These are phyloP conservation scores for Zelostemma sp. DNA, from an alignment of 1,140 invertebrate species.

Conservation along the genomic window DNA sequence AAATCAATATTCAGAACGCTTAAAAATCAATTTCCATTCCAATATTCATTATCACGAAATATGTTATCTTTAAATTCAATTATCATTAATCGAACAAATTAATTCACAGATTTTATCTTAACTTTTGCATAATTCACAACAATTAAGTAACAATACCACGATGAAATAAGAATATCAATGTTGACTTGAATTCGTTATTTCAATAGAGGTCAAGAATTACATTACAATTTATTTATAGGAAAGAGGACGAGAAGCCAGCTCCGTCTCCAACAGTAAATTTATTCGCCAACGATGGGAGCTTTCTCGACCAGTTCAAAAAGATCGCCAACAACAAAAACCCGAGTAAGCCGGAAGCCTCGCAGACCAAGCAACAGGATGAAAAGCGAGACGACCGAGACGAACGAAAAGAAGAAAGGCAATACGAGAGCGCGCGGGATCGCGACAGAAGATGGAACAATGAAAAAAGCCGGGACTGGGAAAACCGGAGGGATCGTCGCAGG, in stretches of 20 bases:
- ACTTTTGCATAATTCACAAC: too few relatives aligned
- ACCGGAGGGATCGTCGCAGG: conserved; percentile 57
- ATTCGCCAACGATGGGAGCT: conserved; percentile 86
- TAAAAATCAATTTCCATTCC: too few relatives aligned
- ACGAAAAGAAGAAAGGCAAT: conserved; percentile 60
- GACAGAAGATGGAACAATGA: conserved; percentile 60
- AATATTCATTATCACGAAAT: too few relatives aligned
- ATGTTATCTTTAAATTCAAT: too few relatives aligned
- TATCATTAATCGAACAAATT: too few relatives aligned
- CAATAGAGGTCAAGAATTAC: conserved; percentile 44
- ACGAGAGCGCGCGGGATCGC: conserved; percentile 56
- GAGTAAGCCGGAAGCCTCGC: conserved; percentile 24
- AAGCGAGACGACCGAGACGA: conserved; percentile 54
- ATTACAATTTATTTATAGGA: conserved; percentile 65
- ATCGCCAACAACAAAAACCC: conserved; percentile 69
- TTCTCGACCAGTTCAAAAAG: conserved; percentile 83
- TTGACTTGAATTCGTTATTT: conserved; percentile 5
- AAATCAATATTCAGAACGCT: too few relatives aligned
- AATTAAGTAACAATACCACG: too few relatives aligned
- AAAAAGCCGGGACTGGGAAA: conserved; percentile 57
- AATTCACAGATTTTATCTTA: too few relatives aligned
- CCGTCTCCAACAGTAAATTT: conserved; percentile 69
- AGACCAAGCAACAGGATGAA: conserved; percentile 50
- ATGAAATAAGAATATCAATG: background rate
- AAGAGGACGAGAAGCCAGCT: conserved; percentile 60